A percentile compares a stretch with the other conserved stretches of the same genome.
These are phyloP conservation scores for Periparus ater DNA, from an alignment of 2,797 vertebrate genomes.

Conservation along the genomic window DNA sequence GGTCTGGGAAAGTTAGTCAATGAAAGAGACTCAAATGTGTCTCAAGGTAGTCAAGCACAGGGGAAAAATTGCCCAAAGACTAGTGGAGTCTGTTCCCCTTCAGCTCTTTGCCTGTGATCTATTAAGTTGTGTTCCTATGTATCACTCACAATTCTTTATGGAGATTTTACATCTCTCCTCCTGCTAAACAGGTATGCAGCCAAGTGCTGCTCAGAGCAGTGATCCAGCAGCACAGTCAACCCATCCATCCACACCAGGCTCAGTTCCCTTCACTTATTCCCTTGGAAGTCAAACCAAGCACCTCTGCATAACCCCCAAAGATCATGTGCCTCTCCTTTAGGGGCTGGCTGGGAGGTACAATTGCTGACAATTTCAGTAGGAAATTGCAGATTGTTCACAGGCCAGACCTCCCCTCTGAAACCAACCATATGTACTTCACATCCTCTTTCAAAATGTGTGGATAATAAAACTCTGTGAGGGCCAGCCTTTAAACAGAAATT, in stretches of 20 bases:
- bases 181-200: not conserved
- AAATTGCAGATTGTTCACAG: not conserved
- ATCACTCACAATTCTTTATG: not conserved
- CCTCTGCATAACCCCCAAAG: not conserved
- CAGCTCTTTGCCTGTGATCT: not conserved
- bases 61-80: not conserved
- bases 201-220: not conserved
- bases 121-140: not conserved
- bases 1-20: not conserved
- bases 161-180: not conserved
- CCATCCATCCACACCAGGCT: not conserved
- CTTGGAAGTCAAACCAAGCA: not conserved
- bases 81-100: not conserved
- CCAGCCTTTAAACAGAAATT: not conserved
- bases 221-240: not conserved
- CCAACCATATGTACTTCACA: not conserved
- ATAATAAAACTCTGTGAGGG: not conserved
- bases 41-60: not conserved
- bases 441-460: not conserved
- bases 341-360: not conserved
- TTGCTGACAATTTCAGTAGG: not conserved
- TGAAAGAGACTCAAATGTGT: not conserved
- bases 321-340: fast-evolving
- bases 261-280: not conserved
- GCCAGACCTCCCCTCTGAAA: not conserved